Base-by-base conservation (phyloP, 2,797 vertebrate species). In the Pelobates cultripes region DNA sequence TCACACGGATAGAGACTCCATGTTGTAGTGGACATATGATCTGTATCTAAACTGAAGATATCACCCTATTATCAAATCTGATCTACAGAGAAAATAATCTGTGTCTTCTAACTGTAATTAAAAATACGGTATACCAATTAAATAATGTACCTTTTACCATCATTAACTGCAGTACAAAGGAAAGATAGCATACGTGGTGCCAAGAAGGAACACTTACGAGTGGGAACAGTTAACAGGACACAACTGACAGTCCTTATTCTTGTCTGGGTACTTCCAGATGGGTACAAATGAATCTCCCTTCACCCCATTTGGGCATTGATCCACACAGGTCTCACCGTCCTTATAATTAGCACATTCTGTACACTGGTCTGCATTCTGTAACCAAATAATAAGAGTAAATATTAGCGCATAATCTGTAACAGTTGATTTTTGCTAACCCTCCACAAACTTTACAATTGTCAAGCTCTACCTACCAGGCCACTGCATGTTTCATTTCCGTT, bases 201-300 rank as follows among this genome's bases (percentile, higher is more conserved):
- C 47, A 10, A 51, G 47, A 43, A 12, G 4, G 5, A 28, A 43
- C 15, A 94, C 97, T 97, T 90, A 99, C 98, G 94, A 95, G 85
- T 95, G 93, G 0, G 95, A 96, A 89, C 98, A 99, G 94, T 98
- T 99, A 89, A 91, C 95, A 81, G 94, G 93, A 85, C 97, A 99
- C 3, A 92, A 88, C 86, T 97, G 93, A 86, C 98, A 99, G 70
- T 94, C 87, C 10, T 93, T 89, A 0, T 96, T 93, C 1, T 94
- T 94, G 0, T 99, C 97, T 0, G 93, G 92, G 86, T 95, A 98
- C 87, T 99, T 99, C 97, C 97, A 99, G 80, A 99, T 82, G 0
- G 94, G 96, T 73, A 94, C 93, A 47, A 96, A 96, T 86, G 91
- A 93, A 7, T 98, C 96, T 0, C 94, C 92, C 85, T 99, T 98